These are phyloP conservation scores for Diplosoma virens DNA, from an alignment of 23 tunicate species.

Conservation along the genomic window DNA sequence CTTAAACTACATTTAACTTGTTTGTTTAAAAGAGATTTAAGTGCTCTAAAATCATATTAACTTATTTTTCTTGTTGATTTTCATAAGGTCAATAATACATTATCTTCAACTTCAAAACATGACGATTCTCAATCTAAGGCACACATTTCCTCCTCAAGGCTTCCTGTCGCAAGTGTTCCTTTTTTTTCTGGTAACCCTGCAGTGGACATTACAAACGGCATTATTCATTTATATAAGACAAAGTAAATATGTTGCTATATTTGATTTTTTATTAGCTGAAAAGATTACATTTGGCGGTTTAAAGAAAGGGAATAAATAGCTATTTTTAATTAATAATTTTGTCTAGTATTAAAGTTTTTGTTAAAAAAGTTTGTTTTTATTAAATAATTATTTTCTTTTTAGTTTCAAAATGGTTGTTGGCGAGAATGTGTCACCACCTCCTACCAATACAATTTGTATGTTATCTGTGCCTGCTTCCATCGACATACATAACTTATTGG, in stretches of 20 bases:
- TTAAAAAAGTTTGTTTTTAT: neutral
- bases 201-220: constrained; percentile 76
- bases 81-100: no score
- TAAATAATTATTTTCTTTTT: constrained; percentile 1
- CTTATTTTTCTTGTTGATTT: no score
- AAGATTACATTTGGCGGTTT: no score
- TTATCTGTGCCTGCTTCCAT: constrained; percentile 87
- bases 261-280: no score
- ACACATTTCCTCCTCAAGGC: neutral
- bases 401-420: constrained; percentile 41
- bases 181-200: constrained; percentile 93
- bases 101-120: no score
- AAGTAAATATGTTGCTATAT: constrained; percentile 56
- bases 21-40: no score
- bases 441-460: constrained; percentile 77
- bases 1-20: no score
- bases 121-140: neutral
- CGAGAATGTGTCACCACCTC: constrained; percentile 46
- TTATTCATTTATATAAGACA: constrained; percentile 84
- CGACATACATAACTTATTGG: constrained; percentile 64
- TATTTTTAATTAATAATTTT: no score
- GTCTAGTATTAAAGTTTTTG: no score
- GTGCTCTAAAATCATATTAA: no score
- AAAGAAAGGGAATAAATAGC: no score
- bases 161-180: constrained; percentile 16